Conservation (phyloP, 2,888 invertebrate species). For the Teleiodes luculella region DNA sequence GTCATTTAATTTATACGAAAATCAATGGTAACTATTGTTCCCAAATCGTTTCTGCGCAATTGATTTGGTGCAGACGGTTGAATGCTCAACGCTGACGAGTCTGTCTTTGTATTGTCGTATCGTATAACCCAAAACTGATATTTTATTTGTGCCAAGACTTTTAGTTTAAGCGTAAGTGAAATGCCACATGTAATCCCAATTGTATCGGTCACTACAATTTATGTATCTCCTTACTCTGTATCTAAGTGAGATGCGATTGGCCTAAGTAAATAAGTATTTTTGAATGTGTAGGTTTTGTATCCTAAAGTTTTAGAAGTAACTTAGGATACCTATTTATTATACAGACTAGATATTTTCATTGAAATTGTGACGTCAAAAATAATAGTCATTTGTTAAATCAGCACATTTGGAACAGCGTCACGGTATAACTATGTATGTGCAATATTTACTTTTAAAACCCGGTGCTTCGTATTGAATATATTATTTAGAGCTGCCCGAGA, state of each 20-base stretch:
- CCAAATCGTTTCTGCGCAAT: slow-evolving; percentile 4
- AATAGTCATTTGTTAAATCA: slow-evolving; percentile 44
- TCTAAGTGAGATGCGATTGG: slow-evolving; percentile 57
- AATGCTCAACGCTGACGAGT: slow-evolving; percentile 48
- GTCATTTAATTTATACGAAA: slow-evolving; percentile 43
- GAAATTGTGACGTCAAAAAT: slow-evolving; percentile 25
- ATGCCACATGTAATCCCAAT: slow-evolving; percentile 20
- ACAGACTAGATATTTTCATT: slow-evolving; percentile 32
- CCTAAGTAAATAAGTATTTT: slow-evolving; percentile 70
- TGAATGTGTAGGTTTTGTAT: slow-evolving; percentile 65
- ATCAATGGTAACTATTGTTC: slow-evolving; percentile 17
- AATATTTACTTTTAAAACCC: slow-evolving; percentile 51
- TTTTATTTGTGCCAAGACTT: slow-evolving; percentile 75
- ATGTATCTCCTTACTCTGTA: slow-evolving; percentile 43
- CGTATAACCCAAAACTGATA: slow-evolving; percentile 46
- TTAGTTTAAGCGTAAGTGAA: slow-evolving; percentile 57
- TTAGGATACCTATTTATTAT: slow-evolving; percentile 35
- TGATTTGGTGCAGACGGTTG: slow-evolving; percentile 25
- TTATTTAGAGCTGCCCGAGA: slow-evolving; percentile 25
- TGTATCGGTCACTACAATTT: slow-evolving; percentile 33
- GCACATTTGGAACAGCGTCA: slow-evolving; percentile 35
- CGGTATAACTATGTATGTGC: slow-evolving; percentile 46
- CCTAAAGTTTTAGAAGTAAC: slow-evolving; percentile 50
- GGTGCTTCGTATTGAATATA: slow-evolving; percentile 54
- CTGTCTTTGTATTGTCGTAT: slow-evolving; percentile 38